Base-by-base conservation (phyloP, 1,140 invertebrate species). In the Diorhabda elongata region DNA sequence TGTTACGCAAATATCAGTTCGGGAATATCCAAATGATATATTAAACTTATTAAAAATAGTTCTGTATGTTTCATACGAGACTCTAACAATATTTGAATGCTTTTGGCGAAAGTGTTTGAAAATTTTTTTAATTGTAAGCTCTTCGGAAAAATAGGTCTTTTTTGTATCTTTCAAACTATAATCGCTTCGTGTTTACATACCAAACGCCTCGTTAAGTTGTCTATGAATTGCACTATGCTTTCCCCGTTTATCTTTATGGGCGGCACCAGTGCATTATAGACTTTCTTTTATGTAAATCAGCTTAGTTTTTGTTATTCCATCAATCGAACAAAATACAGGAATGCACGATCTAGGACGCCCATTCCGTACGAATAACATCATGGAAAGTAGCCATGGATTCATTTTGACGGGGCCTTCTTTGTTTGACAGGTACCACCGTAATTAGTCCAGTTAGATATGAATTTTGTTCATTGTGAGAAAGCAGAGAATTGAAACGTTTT, bases 11-110 rank as follows among this genome's bases (percentile, higher is more conserved):
- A 2, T 60, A n/a, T 60, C 58, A 60, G 5, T 60, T 41, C n/a
- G 5, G 58, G n/a, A n/a, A n/a, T 42, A 60, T 60, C 58, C 58
- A 60, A 60, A 60, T n/a, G 58, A 5, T 6, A 60, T 60, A 60
- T 60, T 60, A 60, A 60, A 42, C 58, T 60, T 71, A 59, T 71
- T 71, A 68, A 71, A 71, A 68, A 64, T 68, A 0, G 3, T 43
- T 64, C 11, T 61, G 61, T 71, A 68, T 26, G 62, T 59, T 60
- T 63, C 61, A 42, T 71, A 71, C 2, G 65, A 68, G 58, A 68
- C 62, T 42, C 5, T 4, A 57, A n/a, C 6, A 47, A 62, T 60
- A 52, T 52, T 52, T 52, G 8, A 2, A 52, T 52, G 45, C 45
- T 52, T 52, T 52, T 52, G 5, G 0, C 59, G 2, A 71, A 58